Base-by-base conservation (phyloP, 2,113 vertebrate species). In the Atractosteus spatula region DNA sequence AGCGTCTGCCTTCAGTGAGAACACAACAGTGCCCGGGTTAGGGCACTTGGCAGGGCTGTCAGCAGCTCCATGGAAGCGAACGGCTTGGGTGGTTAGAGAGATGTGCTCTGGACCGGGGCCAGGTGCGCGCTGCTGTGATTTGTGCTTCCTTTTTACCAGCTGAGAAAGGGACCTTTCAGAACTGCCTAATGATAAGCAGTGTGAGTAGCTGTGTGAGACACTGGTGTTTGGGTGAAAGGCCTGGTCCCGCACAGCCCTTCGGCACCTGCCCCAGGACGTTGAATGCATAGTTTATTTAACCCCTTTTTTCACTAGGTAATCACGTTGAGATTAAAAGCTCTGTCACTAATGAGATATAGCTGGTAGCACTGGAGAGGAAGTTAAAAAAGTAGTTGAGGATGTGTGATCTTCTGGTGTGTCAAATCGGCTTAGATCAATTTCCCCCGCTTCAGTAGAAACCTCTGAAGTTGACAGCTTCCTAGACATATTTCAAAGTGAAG, bases 81-180 rank as follows among this genome's bases (percentile, higher is more conserved):
- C 62, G 8, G 29, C 62, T 41, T 65, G 62, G 62, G 62, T 65
- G 62, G 62, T 43, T 41, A 65, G 8, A 65, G 62, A 41, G 41
- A 65, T 8, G 41, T 11, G 62, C n/a, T 65, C 29, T 65, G 62
- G 62, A 41, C 17, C 11, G 0, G 62, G 11, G 62, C 62, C 62
- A 65, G 41, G 3, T 43, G 12, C 3, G 8, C 17, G 1, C 47
- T 10, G 10, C 10, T 65, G 62, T 10, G 41, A 12, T 65, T 65
- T 11, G 57, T 16, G n/a, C 57, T 51, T 51, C 47, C 47, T 51
- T 51, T 51, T 51, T 51, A 51, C 47, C 47, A 51, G 10, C 47
- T 51, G 10, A 51, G 10, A n/a, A 16, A 13, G 57, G 57, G 14
- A n/a, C 57, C 5, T 59, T 59, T 59, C 14, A 59, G 57, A 13